Evolutionary conservation across 2,113 vertebrate species (phyloP).

Genomic region (Mastomys coucha): DNA sequence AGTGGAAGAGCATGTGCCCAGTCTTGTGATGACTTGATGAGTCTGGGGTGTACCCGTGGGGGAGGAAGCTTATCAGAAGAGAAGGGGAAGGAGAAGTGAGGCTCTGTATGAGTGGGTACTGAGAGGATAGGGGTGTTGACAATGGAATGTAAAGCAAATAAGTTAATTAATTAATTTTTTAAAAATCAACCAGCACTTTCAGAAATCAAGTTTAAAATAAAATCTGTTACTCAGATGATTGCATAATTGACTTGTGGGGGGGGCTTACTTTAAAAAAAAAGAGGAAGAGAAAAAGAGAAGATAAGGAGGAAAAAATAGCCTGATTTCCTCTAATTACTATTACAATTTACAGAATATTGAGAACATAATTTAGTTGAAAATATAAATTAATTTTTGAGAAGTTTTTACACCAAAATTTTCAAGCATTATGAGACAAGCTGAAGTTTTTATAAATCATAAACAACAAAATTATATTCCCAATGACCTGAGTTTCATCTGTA

Average conservation of each 20-base stretch:
- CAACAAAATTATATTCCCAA: background rate
- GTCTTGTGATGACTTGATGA: no score
- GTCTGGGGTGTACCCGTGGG: no score
- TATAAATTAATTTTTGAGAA: constrained; percentile 28
- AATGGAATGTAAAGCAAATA: no score
- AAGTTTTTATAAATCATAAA: background rate
- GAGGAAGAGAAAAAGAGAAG: background rate
- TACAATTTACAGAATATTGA: constrained; percentile 1
- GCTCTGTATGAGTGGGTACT: no score
- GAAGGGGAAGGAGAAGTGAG: no score
- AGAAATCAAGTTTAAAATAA: constrained; percentile 36
- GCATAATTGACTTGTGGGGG: background rate
- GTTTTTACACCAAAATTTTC: constrained; percentile 20
- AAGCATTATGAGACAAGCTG: background rate
- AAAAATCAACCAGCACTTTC: background rate
- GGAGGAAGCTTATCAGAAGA: no score
- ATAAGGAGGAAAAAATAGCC: background rate
- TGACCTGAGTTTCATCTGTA: background rate
- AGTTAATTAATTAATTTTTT: no score
- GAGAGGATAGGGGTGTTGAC: no score
- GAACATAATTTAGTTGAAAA: constrained; percentile 34
- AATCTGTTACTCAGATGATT: constrained; percentile 6
- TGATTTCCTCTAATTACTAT: background rate
- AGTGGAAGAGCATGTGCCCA: no score
- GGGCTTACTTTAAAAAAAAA: background rate